These are phyloP conservation scores for Xestia c-nigrum DNA, from an alignment of 2,888 invertebrate genomes.

Conservation along the genomic window DNA sequence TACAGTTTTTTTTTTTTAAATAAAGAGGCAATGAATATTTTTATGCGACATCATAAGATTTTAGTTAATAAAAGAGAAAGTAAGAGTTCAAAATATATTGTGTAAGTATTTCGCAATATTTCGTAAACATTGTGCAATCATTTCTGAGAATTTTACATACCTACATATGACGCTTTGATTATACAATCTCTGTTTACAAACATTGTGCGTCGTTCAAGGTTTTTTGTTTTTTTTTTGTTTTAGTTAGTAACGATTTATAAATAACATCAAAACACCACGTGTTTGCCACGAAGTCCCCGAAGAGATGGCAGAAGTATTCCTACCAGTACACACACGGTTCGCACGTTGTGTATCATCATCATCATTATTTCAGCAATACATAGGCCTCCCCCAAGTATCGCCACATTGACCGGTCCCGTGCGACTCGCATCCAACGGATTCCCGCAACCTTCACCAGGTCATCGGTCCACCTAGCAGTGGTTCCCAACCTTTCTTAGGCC, in stretches of 20 bases:
- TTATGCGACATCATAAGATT: neutral
- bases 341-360: too few species aligned
- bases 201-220: conserved; percentile 19
- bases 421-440: too few species aligned
- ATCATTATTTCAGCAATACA: too few species aligned
- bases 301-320: too few species aligned
- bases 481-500: too few species aligned
- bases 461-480: too few species aligned
- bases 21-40: neutral
- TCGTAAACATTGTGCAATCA: conserved; percentile 56
- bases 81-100: neutral
- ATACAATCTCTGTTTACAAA: conserved; percentile 34
- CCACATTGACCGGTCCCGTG: too few species aligned
- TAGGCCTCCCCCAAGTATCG: too few species aligned
- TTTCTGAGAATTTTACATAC: conserved; percentile 14
- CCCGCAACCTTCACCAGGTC: too few species aligned
- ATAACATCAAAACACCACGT: neutral
- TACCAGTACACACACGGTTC: too few species aligned
- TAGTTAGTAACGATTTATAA: neutral
- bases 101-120: conserved; percentile 47
- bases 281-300: neutral
- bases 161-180: neutral
- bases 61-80: neutral
- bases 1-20: neutral
- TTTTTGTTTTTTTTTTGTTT: neutral